Base-by-base conservation (phyloP, 92 coral and sea anemone genomes). In the Umimayanthus kanabou region DNA sequence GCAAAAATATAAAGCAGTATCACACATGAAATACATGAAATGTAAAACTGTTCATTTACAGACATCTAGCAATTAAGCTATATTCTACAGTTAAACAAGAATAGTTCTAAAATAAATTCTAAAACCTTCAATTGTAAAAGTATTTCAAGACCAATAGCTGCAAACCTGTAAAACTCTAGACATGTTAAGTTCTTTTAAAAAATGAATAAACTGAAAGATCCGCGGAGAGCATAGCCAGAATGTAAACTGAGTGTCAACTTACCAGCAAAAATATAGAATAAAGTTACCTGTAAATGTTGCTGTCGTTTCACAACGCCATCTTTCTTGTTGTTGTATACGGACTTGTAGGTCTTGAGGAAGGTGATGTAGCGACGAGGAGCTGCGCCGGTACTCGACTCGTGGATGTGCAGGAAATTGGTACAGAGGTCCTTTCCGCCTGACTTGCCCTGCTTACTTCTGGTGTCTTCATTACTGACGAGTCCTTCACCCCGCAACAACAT, bases 341-440 rank as follows among this genome's bases (percentile, higher is more conserved):
- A 94, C 85, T 97, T 97, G 92, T 97, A 97, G 70, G 96, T 97
- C 84, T 97, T 92, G 69, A 97, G 90, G 88, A 95, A 97, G 23
- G 99, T 97, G 96, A 97, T 95, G 85, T 95, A 97, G 43, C 98
- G 96, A 64, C 99, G 93, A 6, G 99, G 99, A 5, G 99, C 95
- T 2, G 98, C 98, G 45, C 91, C 96, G 33, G 85, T 76, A 88
- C 97, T 92, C 45, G 95, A 90, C 92, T 97, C 99, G 85, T 97
- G 99, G 67, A 97, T 95, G 50, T 89, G 89, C 53, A 95, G 89
- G 85, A 97, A 97, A 80, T 88, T 94, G 87, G 94, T 97, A 30
- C 92, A 97, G 85, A 97, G 91, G 45, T 92, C 96, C 28, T 92
- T 95, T 39, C 89, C 93, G 25, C 90, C 87, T 20, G 93, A 82